These are phyloP conservation scores for Dolichoris vasculosae DNA, from an alignment of 1,140 invertebrate species.

Conservation along the genomic window DNA sequence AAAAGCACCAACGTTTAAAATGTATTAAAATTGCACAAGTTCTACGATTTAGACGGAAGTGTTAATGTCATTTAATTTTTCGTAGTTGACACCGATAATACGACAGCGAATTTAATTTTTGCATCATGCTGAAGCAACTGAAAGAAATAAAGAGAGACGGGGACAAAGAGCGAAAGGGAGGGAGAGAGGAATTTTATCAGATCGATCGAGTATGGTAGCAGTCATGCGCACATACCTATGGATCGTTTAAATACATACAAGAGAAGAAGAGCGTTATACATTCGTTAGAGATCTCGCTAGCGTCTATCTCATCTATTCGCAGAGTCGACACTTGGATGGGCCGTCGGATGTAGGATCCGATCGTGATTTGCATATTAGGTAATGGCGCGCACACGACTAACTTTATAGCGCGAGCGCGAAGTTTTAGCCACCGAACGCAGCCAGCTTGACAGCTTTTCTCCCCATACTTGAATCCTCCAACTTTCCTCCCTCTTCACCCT, in stretches of 20 bases:
- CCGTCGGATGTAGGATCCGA: conserved; percentile 41
- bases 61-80: background rate
- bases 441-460: conserved; percentile 47
- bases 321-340: conserved; percentile 33
- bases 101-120: background rate
- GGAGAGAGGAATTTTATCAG: conserved; percentile 2
- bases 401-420: conserved; percentile 45
- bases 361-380: conserved; percentile 49
- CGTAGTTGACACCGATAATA: background rate
- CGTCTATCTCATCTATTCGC: conserved; percentile 34
- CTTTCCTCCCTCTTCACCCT: conserved; percentile 15
- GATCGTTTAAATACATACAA: too few species aligned
- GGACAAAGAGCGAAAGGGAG: background rate
- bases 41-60: background rate
- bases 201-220: conserved; percentile 2
- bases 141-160: background rate
- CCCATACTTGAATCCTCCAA: conserved; percentile 14
- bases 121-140: background rate
- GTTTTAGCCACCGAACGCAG: conserved; percentile 31
- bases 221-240: background rate
- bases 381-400: conserved; percentile 43
- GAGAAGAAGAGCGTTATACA: conserved; percentile 1
- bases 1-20: too few species aligned
- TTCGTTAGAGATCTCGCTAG: conserved; percentile 30
- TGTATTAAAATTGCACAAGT: too few species aligned